Conservation (phyloP, 2,888 invertebrate genomes). For the Pterostichus madidus region DNA sequence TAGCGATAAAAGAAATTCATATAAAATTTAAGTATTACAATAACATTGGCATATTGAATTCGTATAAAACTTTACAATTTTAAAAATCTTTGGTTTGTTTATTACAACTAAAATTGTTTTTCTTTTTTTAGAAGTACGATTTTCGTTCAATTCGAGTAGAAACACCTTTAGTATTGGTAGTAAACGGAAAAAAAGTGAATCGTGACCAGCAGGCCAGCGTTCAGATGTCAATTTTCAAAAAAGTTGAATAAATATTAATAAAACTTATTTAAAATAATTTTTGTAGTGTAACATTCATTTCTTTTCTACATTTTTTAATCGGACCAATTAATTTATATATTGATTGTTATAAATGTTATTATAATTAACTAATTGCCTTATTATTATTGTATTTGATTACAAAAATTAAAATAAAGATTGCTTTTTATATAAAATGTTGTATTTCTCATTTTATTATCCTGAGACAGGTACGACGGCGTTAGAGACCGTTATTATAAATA, state of each 20-base stretch:
- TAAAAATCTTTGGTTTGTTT: slow-evolving; percentile 57
- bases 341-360: slow-evolving; percentile 53
- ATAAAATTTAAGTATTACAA: slow-evolving; percentile 49
- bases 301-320: slow-evolving; percentile 61
- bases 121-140: slow-evolving; percentile 82
- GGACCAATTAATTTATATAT: slow-evolving; percentile 67
- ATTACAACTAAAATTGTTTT: slow-evolving; percentile 48
- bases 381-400: slow-evolving; percentile 62
- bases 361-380: slow-evolving; percentile 66
- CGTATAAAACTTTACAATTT: slow-evolving; percentile 31
- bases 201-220: slow-evolving; percentile 83
- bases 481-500: slow-evolving; percentile 46
- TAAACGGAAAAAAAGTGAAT: slow-evolving; percentile 88
- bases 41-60: slow-evolving; percentile 52
- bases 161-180: slow-evolving; percentile 85
- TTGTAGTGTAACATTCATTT: slow-evolving; percentile 61
- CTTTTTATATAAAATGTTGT: slow-evolving; percentile 63
- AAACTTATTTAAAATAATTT: slow-evolving; percentile 38
- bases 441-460: slow-evolving; percentile 59
- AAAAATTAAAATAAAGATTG: slow-evolving; percentile 62
- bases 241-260: slow-evolving; percentile 77
- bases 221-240: slow-evolving; percentile 83
- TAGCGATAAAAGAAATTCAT: slow-evolving; percentile 41
- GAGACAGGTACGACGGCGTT: slow-evolving; percentile 59
- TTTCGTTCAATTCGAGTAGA: slow-evolving; percentile 89